Evolutionary conservation across 1,140 invertebrate species (phyloP).

Genomic region (Drosophila baimaii): DNA sequence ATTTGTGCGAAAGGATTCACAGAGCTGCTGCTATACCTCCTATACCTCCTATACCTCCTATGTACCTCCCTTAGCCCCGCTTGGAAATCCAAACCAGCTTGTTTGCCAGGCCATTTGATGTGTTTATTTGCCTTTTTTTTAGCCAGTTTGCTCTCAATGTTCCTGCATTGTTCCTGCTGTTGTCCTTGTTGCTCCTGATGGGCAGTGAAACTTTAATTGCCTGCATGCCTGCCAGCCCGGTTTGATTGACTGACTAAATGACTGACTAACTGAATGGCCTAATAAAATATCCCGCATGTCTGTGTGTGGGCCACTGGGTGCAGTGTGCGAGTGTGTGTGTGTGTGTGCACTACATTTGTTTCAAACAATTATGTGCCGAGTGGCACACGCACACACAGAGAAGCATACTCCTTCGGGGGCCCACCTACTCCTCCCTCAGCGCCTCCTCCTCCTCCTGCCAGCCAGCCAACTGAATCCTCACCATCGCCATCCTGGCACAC

Average conservation of each 20-base stretch:
- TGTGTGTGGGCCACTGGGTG: slow-evolving; percentile 23
- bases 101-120: slow-evolving; percentile 45
- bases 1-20: slow-evolving; percentile 35
- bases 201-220: slow-evolving; percentile 79
- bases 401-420: neutral
- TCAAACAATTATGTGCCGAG: slow-evolving; percentile 79
- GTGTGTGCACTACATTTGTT: slow-evolving; percentile 74
- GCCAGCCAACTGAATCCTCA: neutral
- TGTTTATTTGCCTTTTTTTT: slow-evolving; percentile 35
- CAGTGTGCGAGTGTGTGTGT: slow-evolving; percentile 25
- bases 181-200: slow-evolving; percentile 43
- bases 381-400: slow-evolving; percentile 40
- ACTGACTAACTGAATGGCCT: slow-evolving; percentile 79
- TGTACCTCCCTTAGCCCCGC: neutral
- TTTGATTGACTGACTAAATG: slow-evolving; percentile 80
- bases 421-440: too few species aligned
- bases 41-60: neutral
- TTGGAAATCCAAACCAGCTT: slow-evolving; percentile 1
- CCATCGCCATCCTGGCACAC: slow-evolving; percentile 8
- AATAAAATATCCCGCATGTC: slow-evolving; percentile 69
- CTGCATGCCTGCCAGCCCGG: too few species aligned
- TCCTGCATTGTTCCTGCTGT: slow-evolving; percentile 7
- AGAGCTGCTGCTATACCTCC: neutral
- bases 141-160: slow-evolving; percentile 6
- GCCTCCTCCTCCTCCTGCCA: neutral